phyloP scores from a whole-genome alignment of 2,888 invertebrate species.

The Listrodromus nycthemerus region DNA sequence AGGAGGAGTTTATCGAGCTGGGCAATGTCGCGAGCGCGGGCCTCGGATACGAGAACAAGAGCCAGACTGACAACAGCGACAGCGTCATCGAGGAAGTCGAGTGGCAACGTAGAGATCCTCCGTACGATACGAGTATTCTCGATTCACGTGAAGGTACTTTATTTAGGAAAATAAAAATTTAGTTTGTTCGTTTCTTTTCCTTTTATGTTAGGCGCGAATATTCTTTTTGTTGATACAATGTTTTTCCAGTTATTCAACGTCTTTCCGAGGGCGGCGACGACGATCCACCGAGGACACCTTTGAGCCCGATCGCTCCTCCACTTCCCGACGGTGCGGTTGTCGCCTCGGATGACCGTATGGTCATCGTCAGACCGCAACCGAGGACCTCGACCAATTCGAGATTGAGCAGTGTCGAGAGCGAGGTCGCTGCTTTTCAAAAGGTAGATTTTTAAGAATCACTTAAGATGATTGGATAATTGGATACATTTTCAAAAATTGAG shows the following conservation, averaged over 20 bases:
- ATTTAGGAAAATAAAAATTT: background rate
- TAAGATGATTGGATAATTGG: no score
- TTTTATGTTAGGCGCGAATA: background rate
- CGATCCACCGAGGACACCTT: conserved; percentile 74
- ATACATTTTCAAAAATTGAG: background rate
- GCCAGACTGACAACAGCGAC: conserved; percentile 63
- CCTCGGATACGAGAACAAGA: conserved; percentile 68
- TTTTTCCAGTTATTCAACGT: conserved; percentile 72
- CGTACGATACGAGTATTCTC: conserved; percentile 67
- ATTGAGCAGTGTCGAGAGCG: conserved; percentile 88
- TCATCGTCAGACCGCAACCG: conserved; percentile 83
- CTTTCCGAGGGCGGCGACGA: conserved; percentile 78
- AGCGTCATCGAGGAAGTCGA: conserved; percentile 74
- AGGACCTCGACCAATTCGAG: conserved; percentile 83
- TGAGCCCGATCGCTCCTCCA: conserved; percentile 79
- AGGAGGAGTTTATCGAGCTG: conserved; percentile 72
- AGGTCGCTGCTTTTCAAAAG: conserved; percentile 86
- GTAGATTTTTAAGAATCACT: conserved; percentile 75
- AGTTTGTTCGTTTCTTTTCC: background rate
- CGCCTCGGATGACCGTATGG: conserved; percentile 86
- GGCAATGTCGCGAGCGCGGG: conserved; percentile 68
- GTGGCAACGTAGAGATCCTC: conserved; percentile 73
- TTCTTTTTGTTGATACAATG: background rate
- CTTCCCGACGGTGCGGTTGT: conserved; percentile 78
- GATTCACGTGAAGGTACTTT: conserved; percentile 66